Conservation (phyloP, 1,140 invertebrate genomes). For the Musca domestica region DNA sequence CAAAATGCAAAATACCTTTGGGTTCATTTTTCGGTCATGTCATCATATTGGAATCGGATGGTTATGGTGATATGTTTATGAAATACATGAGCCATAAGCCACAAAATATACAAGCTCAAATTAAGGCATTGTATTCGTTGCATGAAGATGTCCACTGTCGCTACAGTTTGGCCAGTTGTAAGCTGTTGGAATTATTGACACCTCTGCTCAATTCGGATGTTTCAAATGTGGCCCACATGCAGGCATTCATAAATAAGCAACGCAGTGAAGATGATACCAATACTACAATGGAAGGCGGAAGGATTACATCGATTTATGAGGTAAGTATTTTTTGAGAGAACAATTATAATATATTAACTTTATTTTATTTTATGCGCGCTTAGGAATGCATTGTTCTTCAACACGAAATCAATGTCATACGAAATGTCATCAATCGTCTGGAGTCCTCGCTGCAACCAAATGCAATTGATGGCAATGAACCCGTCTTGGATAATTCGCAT, state of each 20-base stretch:
- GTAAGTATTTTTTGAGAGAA: constrained; percentile 48
- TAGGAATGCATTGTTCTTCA: constrained; percentile 77
- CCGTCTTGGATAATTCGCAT: constrained; percentile 37
- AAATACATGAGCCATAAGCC: constrained; percentile 39
- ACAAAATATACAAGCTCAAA: constrained; percentile 38
- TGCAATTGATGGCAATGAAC: constrained; percentile 25
- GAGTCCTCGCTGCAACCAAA: constrained; percentile 57
- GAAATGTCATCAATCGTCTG: constrained; percentile 69
- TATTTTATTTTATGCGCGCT: constrained; percentile 29
- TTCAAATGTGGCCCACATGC: constrained; percentile 76
- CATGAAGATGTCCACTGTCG: constrained; percentile 80
- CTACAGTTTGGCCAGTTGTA: constrained; percentile 79
- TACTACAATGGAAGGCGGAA: constrained; percentile 59
- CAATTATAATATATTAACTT: background rate
- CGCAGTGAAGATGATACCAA: constrained; percentile 59
- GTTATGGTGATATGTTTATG: constrained; percentile 57
- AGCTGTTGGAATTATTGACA: constrained; percentile 72
- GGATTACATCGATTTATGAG: constrained; percentile 77
- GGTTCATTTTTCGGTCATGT: constrained; percentile 92
- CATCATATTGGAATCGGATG: constrained; percentile 70
- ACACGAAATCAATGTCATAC: constrained; percentile 74
- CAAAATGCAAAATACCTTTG: constrained; percentile 83
- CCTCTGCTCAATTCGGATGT: constrained; percentile 73
- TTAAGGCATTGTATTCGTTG: constrained; percentile 52
- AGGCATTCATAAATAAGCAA: constrained; percentile 72